These are phyloP conservation scores for Pangasianodon hypophthalmus DNA, from an alignment of 2,113 vertebrate genomes.

Conservation along the genomic window DNA sequence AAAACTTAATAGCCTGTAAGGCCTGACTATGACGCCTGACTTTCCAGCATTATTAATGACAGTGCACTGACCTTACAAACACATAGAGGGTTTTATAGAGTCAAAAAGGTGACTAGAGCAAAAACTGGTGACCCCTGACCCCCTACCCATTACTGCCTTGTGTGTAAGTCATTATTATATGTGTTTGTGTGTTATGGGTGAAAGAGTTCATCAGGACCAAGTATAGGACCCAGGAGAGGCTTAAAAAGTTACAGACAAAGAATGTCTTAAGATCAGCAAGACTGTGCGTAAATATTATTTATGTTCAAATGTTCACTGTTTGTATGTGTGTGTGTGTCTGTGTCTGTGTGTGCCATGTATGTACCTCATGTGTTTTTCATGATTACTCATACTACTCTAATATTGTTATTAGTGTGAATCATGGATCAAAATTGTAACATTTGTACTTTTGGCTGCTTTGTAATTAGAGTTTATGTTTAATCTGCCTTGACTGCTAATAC, in stretches of 20 bases:
- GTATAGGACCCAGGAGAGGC: conserved; percentile 2
- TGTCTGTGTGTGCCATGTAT: conserved; percentile 4
- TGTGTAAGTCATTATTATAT: conserved; percentile 26
- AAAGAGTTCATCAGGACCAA: conserved; percentile 23
- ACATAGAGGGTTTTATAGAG: conserved; percentile 1
- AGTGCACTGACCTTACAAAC: not conserved
- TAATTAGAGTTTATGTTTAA: not conserved
- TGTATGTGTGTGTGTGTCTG: conserved; percentile 1
- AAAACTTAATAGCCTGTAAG: not conserved
- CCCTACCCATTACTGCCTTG: not conserved
- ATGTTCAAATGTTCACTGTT: conserved; percentile 25
- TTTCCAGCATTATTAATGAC: conserved; percentile 30
- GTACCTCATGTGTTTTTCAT: not conserved
- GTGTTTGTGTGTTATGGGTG: conserved; percentile 4
- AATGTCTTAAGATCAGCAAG: conserved; percentile 16
- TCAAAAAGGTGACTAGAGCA: conserved; percentile 24
- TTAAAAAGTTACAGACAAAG: conserved; percentile 18
- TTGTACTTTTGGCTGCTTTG: not conserved
- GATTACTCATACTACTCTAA: conserved; percentile 4
- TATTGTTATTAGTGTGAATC: not conserved
- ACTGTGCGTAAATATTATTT: conserved; percentile 25
- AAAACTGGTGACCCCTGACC: not conserved
- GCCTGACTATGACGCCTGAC: not conserved
- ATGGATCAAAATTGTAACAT: not conserved
- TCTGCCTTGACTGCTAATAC: not conserved